phyloP scores from a whole-genome alignment of 1,140 invertebrate species.

The Phenacoccus solenopsis region DNA sequence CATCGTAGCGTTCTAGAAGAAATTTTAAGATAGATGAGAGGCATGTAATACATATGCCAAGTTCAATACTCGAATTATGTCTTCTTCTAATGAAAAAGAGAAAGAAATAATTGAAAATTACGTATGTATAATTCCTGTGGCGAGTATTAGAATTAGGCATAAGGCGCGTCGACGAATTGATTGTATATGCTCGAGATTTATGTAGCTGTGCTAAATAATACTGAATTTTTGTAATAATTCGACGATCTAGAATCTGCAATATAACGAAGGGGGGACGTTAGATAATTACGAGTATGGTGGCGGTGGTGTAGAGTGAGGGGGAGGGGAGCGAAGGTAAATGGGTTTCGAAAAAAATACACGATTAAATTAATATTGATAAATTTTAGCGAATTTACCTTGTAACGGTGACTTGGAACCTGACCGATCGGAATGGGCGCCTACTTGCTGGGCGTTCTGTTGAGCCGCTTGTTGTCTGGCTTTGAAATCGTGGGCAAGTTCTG shows the following conservation, averaged over 20 bases:
- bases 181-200: background rate
- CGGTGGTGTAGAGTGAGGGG: background rate
- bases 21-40: too few relatives aligned
- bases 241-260: slow-evolving; percentile 10
- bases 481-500: slow-evolving; percentile 69
- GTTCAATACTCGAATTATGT: too few relatives aligned
- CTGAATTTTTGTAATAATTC: slow-evolving; percentile 9
- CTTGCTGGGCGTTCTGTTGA: slow-evolving; percentile 21
- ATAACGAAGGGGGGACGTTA: background rate
- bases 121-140: background rate
- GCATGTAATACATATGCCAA: too few relatives aligned
- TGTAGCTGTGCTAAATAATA: slow-evolving; percentile 14
- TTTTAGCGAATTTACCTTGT: slow-evolving; percentile 8
- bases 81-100: too few relatives aligned
- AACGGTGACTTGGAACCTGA: slow-evolving; percentile 6
- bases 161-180: background rate
- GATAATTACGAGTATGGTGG: too few relatives aligned
- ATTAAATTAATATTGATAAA: background rate
- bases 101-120: too few relatives aligned
- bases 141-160: background rate
- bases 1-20: too few relatives aligned
- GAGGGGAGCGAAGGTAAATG: too few relatives aligned
- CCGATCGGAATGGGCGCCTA: background rate
- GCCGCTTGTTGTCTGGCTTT: slow-evolving; percentile 55
- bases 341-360: background rate